Conservation (phyloP, 2,888 invertebrate genomes). For the Spilosoma lubricipeda region DNA sequence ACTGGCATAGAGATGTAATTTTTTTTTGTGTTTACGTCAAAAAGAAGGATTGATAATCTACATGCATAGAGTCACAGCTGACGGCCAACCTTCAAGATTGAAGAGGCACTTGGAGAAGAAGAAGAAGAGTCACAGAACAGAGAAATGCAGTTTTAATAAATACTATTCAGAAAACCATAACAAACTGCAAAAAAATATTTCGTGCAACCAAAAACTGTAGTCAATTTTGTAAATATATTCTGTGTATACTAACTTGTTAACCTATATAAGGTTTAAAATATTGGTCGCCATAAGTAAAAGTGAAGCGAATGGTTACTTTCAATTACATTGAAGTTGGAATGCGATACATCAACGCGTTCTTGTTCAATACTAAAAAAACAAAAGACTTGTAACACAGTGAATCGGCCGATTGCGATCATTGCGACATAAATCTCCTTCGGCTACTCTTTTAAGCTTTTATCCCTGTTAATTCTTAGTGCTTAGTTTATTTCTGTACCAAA, state of each 20-base stretch:
- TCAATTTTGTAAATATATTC: neutral
- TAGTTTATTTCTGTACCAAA: constrained; percentile 84
- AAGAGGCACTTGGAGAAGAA: no score
- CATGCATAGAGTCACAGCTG: no score
- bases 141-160: no score
- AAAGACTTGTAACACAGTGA: constrained; percentile 76
- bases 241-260: neutral
- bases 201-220: neutral
- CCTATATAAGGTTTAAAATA: neutral
- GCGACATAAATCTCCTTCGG: constrained; percentile 85
- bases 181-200: neutral
- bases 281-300: constrained; percentile 4
- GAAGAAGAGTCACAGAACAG: no score
- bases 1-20: no score
- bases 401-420: constrained; percentile 83
- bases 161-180: neutral
- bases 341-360: constrained; percentile 67
- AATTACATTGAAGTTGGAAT: constrained; percentile 44
- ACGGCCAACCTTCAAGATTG: no score
- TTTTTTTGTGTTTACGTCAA: no score
- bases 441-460: constrained; percentile 86
- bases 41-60: neutral
- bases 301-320: constrained; percentile 31
- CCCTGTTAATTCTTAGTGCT: constrained; percentile 86
- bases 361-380: constrained; percentile 70